Evolutionary conservation across 1,140 invertebrate genomes (phyloP).

Genomic region (Drosophila lini): DNA sequence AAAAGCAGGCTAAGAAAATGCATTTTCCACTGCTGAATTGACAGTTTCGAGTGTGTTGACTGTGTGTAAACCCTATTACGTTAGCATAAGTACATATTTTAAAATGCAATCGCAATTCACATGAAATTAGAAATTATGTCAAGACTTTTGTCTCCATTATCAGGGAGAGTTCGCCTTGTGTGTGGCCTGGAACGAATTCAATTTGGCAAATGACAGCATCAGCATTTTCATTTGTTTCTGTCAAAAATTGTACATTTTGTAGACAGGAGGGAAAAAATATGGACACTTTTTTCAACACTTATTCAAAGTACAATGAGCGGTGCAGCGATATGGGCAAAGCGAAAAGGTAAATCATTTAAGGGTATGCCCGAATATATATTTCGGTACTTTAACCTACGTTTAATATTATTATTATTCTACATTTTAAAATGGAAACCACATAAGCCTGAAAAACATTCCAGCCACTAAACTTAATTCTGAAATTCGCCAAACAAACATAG

Average conservation of each 20-base stretch:
- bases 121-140: conserved; percentile 71
- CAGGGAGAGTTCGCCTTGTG: not conserved
- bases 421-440: no score
- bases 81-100: conserved; percentile 51
- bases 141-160: conserved; percentile 49
- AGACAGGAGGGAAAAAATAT: conserved; percentile 5
- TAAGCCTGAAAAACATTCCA: no score
- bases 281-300: conserved; percentile 25
- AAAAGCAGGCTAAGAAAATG: conserved; percentile 5
- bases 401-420: no score
- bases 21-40: conserved; percentile 16
- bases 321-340: not conserved
- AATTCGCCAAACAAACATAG: conserved; percentile 12
- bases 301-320: not conserved
- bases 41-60: conserved; percentile 46
- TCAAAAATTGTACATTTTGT: conserved; percentile 45
- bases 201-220: conserved; percentile 73
- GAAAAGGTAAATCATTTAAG: conserved; percentile 2
- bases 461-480: not conserved
- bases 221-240: conserved; percentile 70
- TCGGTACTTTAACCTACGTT: no score
- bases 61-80: conserved; percentile 38
- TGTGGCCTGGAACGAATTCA: conserved; percentile 56
- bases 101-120: conserved; percentile 66
- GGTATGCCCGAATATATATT: conserved; percentile 2